phyloP scores from a whole-genome alignment of 2,113 vertebrate species.

The Spilogale gracilis region DNA sequence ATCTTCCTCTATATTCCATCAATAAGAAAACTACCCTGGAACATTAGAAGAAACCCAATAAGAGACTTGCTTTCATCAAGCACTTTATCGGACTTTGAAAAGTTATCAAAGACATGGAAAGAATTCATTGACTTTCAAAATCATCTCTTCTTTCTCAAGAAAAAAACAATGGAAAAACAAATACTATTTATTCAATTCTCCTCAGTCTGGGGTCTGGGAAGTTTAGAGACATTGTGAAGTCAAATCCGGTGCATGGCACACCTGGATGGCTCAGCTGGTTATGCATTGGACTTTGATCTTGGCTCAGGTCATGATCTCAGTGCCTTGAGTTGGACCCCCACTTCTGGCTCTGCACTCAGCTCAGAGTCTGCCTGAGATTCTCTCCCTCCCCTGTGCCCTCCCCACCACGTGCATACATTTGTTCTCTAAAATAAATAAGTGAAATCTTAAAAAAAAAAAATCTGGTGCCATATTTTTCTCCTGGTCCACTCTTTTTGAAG shows the following conservation, averaged over 20 bases:
- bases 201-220: slow-evolving; percentile 73
- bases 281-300: not conserved
- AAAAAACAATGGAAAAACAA: slow-evolving; percentile 70
- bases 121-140: slow-evolving; percentile 74
- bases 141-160: slow-evolving; percentile 64
- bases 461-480: slow-evolving; percentile 81
- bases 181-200: slow-evolving; percentile 57
- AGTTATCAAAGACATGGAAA: slow-evolving; percentile 58
- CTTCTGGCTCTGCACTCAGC: not conserved
- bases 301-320: not conserved
- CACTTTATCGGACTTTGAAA: slow-evolving; percentile 71
- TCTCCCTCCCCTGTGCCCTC: not conserved
- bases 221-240: slow-evolving; percentile 82
- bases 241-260: slow-evolving; percentile 63
- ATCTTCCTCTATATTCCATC: slow-evolving; percentile 75
- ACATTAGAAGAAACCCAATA: slow-evolving; percentile 64
- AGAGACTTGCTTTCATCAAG: slow-evolving; percentile 76
- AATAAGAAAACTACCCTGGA: slow-evolving; percentile 82
- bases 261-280: not conserved
- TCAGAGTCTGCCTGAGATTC: not conserved
- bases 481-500: slow-evolving; percentile 88
- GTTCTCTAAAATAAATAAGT: not conserved
- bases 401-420: not conserved
- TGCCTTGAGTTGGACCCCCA: not conserved
- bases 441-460: slow-evolving; percentile 6